These are phyloP conservation scores for Mormyrus hasselquistii DNA, from an alignment of 2,797 vertebrate genomes.

Conservation along the genomic window DNA sequence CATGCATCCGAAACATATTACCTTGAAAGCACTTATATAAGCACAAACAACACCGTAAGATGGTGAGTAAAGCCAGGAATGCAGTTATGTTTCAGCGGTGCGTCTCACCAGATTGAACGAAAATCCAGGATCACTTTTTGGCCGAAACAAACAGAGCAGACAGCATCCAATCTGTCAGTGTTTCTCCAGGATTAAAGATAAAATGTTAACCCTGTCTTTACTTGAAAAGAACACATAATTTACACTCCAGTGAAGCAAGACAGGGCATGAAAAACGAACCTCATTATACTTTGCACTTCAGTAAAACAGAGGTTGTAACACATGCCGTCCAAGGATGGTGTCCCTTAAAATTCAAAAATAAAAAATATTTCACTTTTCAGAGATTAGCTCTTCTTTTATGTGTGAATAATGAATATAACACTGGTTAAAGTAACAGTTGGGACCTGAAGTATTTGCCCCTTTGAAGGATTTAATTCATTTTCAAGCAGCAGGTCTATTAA, in stretches of 20 bases:
- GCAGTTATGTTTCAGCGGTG: background rate
- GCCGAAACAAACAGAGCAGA: background rate
- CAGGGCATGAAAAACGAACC: background rate
- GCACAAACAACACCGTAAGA: background rate
- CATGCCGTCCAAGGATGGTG: background rate
- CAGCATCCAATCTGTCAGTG: background rate
- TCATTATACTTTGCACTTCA: background rate
- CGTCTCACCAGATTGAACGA: background rate
- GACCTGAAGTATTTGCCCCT: background rate
- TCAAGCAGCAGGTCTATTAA: background rate
- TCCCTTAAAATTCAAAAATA: background rate
- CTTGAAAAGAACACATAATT: background rate
- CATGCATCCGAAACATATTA: background rate
- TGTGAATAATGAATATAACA: background rate
- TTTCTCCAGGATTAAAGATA: constrained; percentile 11
- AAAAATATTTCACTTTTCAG: background rate
- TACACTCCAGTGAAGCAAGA: background rate
- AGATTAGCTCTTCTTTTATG: background rate
- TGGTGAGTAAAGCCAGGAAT: background rate
- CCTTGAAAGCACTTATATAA: background rate
- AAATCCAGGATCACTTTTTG: background rate
- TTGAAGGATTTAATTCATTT: background rate
- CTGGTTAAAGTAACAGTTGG: background rate
- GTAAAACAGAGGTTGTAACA: background rate
- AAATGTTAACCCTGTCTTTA: background rate